phyloP scores from a whole-genome alignment of 2,113 vertebrate genomes.

The Sinocyclocheilus anshuiensis region DNA sequence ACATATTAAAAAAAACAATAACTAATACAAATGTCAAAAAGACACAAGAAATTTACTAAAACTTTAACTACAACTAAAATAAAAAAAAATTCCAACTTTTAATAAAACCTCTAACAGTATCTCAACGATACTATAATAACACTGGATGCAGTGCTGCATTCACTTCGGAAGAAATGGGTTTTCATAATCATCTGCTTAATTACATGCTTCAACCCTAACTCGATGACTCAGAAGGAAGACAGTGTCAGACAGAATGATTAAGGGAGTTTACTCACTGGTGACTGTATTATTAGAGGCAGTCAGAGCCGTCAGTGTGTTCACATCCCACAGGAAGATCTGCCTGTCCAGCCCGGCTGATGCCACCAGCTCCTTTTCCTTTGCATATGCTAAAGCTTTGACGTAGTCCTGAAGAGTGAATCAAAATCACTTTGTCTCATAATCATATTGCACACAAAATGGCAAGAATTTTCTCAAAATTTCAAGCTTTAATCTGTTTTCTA shows the following conservation, averaged over 20 bases:
- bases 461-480: not conserved
- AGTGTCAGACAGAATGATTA: not conserved
- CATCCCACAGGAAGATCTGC: constrained; percentile 99
- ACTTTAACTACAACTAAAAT: too few relatives aligned
- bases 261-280: constrained; percentile 84
- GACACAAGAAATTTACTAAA: too few relatives aligned
- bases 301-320: constrained; percentile 96
- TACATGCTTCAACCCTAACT: too few relatives aligned
- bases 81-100: too few relatives aligned
- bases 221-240: not conserved
- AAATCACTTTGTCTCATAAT: not conserved
- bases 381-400: constrained; percentile 96
- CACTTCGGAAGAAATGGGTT: not conserved
- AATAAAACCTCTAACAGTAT: too few relatives aligned
- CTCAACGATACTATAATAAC: not conserved
- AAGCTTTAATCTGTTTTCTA: not conserved
- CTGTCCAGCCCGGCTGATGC: constrained; percentile 96
- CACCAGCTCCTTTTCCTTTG: constrained; percentile 97
- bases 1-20: too few relatives aligned
- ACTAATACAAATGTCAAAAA: too few relatives aligned
- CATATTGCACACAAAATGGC: not conserved
- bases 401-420: constrained; percentile 82
- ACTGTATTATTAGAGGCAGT: constrained; percentile 99
- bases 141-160: not conserved
- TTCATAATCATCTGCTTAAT: not conserved